Evolutionary conservation across 2,797 vertebrate species (phyloP).

Genomic region (Rhynchotus rufescens): DNA sequence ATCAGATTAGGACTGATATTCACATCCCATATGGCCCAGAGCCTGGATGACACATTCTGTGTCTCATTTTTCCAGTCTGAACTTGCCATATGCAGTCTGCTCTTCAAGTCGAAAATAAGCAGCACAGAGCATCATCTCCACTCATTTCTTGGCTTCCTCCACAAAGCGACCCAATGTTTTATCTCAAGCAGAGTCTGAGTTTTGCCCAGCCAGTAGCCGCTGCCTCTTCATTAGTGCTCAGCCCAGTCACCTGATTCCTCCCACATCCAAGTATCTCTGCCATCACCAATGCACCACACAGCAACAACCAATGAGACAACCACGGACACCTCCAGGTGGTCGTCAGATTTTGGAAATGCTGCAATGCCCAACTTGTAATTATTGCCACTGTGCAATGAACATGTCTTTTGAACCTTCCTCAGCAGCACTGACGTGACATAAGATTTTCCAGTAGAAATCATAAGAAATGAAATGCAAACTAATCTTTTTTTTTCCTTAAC

Average conservation of each 20-base stretch:
- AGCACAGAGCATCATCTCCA: neutral
- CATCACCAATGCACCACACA: neutral
- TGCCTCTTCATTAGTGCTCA: neutral
- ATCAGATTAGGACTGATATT: neutral
- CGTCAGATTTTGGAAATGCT: neutral
- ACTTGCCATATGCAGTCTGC: neutral
- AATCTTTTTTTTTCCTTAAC: neutral
- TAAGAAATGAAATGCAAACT: neutral
- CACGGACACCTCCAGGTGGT: fast-evolving
- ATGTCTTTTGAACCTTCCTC: neutral
- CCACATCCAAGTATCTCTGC: neutral
- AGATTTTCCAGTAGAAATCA: neutral
- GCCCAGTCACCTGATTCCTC: neutral
- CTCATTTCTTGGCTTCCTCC: neutral
- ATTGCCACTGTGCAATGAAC: no score
- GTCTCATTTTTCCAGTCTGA: neutral
- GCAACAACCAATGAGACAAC: neutral
- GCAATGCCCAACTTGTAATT: neutral
- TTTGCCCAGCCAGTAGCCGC: neutral
- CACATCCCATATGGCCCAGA: neutral
- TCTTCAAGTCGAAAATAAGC: neutral
- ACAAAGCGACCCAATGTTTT: neutral
- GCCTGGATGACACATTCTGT: neutral
- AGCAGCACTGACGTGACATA: fast-evolving
- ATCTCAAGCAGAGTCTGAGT: neutral